Evolutionary conservation across 2,797 vertebrate genomes (phyloP).

Genomic region (Thripadectes ignobilis): DNA sequence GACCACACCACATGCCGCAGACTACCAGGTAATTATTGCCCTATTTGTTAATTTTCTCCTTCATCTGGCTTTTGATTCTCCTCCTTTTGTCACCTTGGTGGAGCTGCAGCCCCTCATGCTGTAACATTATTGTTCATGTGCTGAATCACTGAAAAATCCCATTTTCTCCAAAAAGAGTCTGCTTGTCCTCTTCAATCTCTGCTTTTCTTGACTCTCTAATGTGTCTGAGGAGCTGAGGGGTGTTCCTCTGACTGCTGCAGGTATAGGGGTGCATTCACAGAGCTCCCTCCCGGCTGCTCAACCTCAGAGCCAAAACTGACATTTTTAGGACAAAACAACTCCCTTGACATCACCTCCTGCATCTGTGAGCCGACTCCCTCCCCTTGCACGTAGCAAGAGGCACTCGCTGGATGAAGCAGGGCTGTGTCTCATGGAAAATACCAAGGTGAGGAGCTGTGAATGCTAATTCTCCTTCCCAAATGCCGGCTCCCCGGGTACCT

Average conservation of each 20-base stretch:
- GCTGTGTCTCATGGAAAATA: not conserved
- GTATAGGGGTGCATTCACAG: not conserved
- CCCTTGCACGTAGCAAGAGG: not conserved
- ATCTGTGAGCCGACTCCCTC: not conserved
- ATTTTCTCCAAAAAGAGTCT: not conserved
- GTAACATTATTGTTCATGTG: too few relatives aligned
- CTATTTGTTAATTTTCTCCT: not conserved
- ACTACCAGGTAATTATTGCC: not conserved
- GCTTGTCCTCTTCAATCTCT: not conserved
- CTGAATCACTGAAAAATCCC: not conserved
- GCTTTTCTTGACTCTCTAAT: not conserved
- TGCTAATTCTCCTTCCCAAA: slow-evolving; percentile 1
- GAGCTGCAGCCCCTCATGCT: not conserved
- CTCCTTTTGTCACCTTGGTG: not conserved
- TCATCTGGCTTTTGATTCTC: not conserved
- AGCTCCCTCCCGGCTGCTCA: not conserved
- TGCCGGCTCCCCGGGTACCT: slow-evolving; percentile 22
- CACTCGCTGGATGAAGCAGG: not conserved
- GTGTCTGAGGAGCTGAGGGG: too few relatives aligned
- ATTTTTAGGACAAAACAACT: not conserved
- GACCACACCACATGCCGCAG: not conserved
- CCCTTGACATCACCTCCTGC: not conserved
- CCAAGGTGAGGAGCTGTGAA: not conserved
- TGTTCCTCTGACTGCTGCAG: accelerated
- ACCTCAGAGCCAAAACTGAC: not conserved